Percentiles rank a stretch among this genome's conserved stretches.
phyloP scores from a whole-genome alignment of 2,113 vertebrate species.

The Accipiter virgatus region DNA sequence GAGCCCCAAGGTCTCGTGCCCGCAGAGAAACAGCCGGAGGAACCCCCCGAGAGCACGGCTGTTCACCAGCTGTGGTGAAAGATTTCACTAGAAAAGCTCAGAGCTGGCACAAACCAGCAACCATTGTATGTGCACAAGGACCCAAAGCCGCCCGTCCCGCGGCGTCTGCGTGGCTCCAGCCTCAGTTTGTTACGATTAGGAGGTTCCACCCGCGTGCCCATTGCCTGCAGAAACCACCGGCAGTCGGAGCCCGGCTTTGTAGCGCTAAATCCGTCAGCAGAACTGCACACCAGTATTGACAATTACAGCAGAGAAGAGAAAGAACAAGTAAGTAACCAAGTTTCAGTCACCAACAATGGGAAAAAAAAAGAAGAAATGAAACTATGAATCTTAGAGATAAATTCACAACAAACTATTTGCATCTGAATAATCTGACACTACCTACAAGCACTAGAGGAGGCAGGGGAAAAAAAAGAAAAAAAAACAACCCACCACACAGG shows the following conservation, averaged over 20 bases:
- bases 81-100: neutral
- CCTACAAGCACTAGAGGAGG: neutral
- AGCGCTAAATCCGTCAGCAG: neutral
- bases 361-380: neutral
- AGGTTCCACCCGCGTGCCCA: neutral
- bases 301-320: neutral
- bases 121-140: accelerated
- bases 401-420: neutral
- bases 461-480: accelerated
- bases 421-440: neutral
- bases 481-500: neutral
- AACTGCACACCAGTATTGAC: neutral
- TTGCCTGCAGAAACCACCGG: neutral
- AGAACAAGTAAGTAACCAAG: neutral
- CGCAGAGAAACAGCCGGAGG: accelerated
- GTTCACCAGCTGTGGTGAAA: neutral
- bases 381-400: neutral
- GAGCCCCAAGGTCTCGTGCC: neutral
- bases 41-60: accelerated
- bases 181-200: neutral
- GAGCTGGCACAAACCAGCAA: neutral
- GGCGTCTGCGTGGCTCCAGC: accelerated
- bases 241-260: neutral
- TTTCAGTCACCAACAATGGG: neutral
- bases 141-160: neutral